These are phyloP conservation scores for Drosophila limbata DNA, from an alignment of 2,888 invertebrate genomes.

Conservation along the genomic window DNA sequence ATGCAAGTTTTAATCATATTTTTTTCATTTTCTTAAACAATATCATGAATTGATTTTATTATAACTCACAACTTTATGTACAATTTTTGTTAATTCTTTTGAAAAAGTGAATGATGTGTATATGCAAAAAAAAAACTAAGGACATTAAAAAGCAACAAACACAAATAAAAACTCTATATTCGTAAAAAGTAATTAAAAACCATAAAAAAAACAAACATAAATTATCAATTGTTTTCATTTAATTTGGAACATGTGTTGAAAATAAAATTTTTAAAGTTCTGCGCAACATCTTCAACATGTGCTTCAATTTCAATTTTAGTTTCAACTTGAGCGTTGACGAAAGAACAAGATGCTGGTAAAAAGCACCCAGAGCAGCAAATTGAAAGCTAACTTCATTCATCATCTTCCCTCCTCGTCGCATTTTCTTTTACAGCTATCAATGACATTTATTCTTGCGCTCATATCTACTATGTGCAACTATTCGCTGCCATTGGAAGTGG, in stretches of 20 bases:
- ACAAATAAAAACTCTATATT: conserved; percentile 68
- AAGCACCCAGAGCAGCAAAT: background rate
- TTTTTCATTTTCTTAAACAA: conserved; percentile 40
- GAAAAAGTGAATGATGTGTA: conserved; percentile 41
- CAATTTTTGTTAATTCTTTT: conserved; percentile 42
- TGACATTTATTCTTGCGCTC: conserved; percentile 49
- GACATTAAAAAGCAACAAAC: conserved; percentile 57
- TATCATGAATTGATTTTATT: conserved; percentile 33
- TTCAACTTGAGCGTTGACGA: background rate
- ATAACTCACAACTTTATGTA: conserved; percentile 38
- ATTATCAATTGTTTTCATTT: conserved; percentile 23
- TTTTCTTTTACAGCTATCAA: conserved; percentile 42
- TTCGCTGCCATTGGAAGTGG: background rate
- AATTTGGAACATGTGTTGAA: conserved; percentile 47
- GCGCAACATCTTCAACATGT: conserved; percentile 13
- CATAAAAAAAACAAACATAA: conserved; percentile 36
- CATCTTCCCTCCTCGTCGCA: background rate
- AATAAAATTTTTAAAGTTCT: background rate
- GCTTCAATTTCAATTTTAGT: conserved; percentile 32
- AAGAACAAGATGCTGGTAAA: conserved; percentile 48
- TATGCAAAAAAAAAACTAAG: conserved; percentile 53
- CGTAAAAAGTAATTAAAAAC: conserved; percentile 62
- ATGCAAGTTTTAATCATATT: conserved; percentile 44
- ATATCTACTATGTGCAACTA: conserved; percentile 30
- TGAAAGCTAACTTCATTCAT: background rate